Percentiles rank a stretch among this genome's conserved stretches.
These are phyloP conservation scores for Drosophila ercepeae DNA, from an alignment of 1,140 invertebrate genomes.

Conservation along the genomic window DNA sequence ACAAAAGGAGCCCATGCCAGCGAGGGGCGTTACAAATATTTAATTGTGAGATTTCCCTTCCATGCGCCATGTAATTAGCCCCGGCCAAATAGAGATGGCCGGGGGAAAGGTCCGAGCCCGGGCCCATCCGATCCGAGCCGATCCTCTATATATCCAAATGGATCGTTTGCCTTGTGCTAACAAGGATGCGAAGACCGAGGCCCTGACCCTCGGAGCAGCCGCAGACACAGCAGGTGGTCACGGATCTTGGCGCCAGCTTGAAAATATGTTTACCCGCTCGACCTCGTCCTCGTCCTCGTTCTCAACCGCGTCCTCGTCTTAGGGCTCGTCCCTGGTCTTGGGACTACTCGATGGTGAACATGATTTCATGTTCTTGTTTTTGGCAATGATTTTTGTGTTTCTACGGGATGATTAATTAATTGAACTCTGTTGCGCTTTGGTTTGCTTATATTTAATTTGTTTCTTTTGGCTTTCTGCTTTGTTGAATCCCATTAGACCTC, in stretches of 20 bases:
- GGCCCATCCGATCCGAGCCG: too few relatives aligned
- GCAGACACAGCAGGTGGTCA: conserved; percentile 78
- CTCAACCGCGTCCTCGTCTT: neutral
- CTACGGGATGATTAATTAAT: conserved; percentile 72
- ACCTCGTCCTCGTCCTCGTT: conserved; percentile 3
- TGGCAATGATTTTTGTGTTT: conserved; percentile 73
- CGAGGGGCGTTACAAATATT: conserved; percentile 79
- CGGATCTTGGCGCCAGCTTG: conserved; percentile 70
- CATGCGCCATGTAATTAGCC: conserved; percentile 74
- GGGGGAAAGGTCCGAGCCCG: neutral
- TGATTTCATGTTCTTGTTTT: conserved; percentile 40
- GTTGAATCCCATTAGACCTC: conserved; percentile 72
- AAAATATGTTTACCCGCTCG: conserved; percentile 41
- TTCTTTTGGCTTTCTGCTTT: conserved; percentile 56
- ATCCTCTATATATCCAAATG: neutral
- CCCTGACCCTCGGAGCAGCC: conserved; percentile 30
- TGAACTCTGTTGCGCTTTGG: conserved; percentile 57
- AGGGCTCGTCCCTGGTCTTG: too few relatives aligned
- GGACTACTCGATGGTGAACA: conserved; percentile 7
- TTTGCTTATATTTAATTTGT: conserved; percentile 78
- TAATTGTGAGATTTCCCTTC: conserved; percentile 72
- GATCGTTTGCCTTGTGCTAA: conserved; percentile 62
- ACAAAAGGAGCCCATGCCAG: conserved; percentile 16
- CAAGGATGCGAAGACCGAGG: conserved; percentile 59
- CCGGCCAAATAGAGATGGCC: conserved; percentile 51